Evolutionary conservation across 1,140 invertebrate genomes (phyloP).

Genomic region (Ceratoteleas bidentatus): DNA sequence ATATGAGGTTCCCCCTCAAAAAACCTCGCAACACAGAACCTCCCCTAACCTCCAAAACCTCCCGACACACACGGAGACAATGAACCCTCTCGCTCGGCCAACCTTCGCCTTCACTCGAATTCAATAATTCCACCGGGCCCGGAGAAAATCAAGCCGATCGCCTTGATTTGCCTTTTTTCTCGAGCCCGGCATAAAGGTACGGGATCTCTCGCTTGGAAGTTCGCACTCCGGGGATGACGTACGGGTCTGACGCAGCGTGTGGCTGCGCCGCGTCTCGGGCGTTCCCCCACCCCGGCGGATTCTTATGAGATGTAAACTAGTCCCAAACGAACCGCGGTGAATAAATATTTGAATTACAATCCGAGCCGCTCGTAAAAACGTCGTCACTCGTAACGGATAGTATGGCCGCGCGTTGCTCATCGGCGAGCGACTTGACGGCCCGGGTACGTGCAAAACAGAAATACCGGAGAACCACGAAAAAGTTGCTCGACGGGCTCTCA

Average conservation of each 20-base stretch:
- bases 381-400: constrained; percentile 77
- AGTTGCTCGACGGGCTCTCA: constrained; percentile 38
- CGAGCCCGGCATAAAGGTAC: constrained; percentile 38
- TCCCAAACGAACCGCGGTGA: constrained; percentile 72
- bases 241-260: constrained; percentile 78
- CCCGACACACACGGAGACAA: no score
- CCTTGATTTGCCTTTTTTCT: constrained; percentile 41
- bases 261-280: constrained; percentile 51
- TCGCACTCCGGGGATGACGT: constrained; percentile 75
- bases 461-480: constrained; percentile 37
- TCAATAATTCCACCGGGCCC: constrained; percentile 40
- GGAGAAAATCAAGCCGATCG: constrained; percentile 47
- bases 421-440: constrained; percentile 30
- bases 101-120: constrained; percentile 39
- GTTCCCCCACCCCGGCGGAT: constrained; percentile 56
- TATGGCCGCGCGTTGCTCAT: constrained; percentile 47
- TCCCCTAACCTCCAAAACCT: no score
- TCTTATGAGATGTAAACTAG: constrained; percentile 74
- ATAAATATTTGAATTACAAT: constrained; percentile 79
- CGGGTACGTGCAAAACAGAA: constrained; percentile 38
- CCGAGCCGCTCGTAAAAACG: constrained; percentile 76
- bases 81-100: no score
- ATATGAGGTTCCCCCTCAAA: no score
- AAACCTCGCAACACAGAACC: no score
- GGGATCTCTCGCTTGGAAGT: constrained; percentile 52